Evolutionary conservation across 2,113 vertebrate species (phyloP).

Genomic region (Tricholaema leucomelas): DNA sequence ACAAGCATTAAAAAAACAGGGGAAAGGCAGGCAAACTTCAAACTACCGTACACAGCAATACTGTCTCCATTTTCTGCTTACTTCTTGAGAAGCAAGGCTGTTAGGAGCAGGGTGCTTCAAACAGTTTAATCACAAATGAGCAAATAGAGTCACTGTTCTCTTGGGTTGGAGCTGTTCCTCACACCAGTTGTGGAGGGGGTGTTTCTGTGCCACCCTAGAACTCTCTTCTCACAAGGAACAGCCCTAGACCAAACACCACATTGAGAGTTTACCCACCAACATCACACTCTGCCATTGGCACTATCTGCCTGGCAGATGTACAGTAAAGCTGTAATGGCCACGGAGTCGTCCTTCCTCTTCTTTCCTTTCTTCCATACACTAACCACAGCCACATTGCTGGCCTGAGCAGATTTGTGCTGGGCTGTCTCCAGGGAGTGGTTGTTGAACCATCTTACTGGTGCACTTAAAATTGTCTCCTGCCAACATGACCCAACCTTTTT

Average conservation of each 20-base stretch:
- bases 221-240: background rate
- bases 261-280: background rate
- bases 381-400: background rate
- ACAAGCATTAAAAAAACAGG: background rate
- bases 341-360: background rate
- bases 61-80: background rate
- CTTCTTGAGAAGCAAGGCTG: background rate
- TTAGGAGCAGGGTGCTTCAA: background rate
- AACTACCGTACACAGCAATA: background rate
- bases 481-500: background rate
- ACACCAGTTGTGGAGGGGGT: background rate
- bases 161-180: background rate
- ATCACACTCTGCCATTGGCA: background rate
- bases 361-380: background rate
- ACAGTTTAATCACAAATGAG: background rate
- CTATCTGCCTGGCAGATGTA: background rate
- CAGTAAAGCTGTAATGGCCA: background rate
- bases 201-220: background rate
- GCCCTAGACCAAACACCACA: background rate
- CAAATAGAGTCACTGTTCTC: background rate
- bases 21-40: background rate
- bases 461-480: background rate
- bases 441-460: background rate
- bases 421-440: background rate
- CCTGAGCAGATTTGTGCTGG: background rate